Base-by-base conservation (phyloP, 2,888 invertebrate species). In the Drosophila parthenogenetica region DNA sequence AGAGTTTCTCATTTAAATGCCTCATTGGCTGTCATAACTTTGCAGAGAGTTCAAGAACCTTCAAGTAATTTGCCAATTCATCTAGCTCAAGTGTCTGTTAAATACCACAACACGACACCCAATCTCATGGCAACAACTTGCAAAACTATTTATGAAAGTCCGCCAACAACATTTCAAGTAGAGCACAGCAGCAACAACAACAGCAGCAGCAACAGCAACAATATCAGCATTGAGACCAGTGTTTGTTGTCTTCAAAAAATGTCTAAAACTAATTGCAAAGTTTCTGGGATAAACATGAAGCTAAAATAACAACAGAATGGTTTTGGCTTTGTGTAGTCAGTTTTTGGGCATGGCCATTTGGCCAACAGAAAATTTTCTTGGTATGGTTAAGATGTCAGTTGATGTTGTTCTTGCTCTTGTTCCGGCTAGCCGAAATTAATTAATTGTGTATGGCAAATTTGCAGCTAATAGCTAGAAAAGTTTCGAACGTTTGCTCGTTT, bases 391-490 rank as follows among this genome's bases (percentile, higher is more conserved):
- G 69, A 61, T 64, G 82, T 75, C 69, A 73, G 70, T 58, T 60
- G 29, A 14, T 51, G 50, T 53, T 62, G 22, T 14, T 67, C 62
- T n/a, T 69, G 29, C 32, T 35, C 32, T 29, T 46, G 64, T 50
- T 72, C 53, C 55, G 54, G 79, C 46, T 42, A 22, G 50, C 51
- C 55, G 45, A 84, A 88, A 83, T 80, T 88, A 83, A 84, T 84
- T 88, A 88, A 88, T 88, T 88, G 84, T 83, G 78, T 83, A 80
- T 78, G 78, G 84, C 67, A 80, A 86, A 86, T 88, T 84, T 83
- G 75, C 84, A 84, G 89, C 89, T 86, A 83, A 82, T 86, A 83
- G 88, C 80, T 54, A 49, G 50, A 71, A 79, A 88, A 82, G 69
- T 88, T 82, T 45, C 55, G 22, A 69, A 59, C 73, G 71, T 83